Conservation (phyloP, 35 echinoderm and acorn worm genomes). For the Hemicentrotus pulcherrimus region DNA sequence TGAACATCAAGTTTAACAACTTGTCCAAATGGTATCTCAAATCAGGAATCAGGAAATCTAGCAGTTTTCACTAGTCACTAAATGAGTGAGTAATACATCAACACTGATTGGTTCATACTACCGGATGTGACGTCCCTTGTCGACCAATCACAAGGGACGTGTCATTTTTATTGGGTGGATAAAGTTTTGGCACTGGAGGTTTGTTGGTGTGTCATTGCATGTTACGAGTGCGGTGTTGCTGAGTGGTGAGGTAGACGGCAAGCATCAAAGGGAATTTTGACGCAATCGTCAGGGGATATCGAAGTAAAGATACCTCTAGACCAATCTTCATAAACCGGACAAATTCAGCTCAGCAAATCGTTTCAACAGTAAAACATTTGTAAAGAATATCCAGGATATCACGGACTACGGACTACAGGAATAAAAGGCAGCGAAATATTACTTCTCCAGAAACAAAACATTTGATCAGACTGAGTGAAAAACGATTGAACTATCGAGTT, state of each 20-base stretch:
- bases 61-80: neutral
- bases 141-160: constrained; percentile 34
- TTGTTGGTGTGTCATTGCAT: neutral
- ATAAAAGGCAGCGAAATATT: neutral
- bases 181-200: neutral
- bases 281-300: constrained; percentile 38
- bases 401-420: neutral
- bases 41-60: neutral
- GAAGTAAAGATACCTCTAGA: neutral
- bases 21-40: too few species aligned
- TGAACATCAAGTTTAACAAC: too few species aligned
- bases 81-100: constrained; percentile 8
- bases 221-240: neutral
- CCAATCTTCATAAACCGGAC: neutral
- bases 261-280: neutral
- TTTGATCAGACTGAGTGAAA: neutral
- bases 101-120: constrained; percentile 9
- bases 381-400: neutral
- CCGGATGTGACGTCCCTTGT: neutral
- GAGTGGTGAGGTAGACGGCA: constrained; percentile 14
- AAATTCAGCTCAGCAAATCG: neutral
- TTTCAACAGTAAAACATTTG: neutral
- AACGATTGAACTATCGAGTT: neutral
- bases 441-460: neutral
- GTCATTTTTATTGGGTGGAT: neutral